Evolutionary conservation across 2,888 invertebrate genomes (phyloP), one percentile per base, ranked within the genome.

Genomic region (Epirrhoe tristata): DNA sequence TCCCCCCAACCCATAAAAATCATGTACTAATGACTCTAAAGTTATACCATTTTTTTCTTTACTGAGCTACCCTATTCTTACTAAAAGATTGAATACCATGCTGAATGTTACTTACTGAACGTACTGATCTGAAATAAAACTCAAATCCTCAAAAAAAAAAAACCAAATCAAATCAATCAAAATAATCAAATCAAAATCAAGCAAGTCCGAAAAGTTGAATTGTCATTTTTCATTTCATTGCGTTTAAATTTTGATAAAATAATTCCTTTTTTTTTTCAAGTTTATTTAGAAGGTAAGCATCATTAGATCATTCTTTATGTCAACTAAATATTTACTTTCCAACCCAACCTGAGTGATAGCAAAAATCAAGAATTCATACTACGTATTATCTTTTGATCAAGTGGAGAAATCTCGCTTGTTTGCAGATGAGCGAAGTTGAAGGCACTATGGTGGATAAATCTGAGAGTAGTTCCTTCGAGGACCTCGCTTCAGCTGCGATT

Each of bases 401-500:
- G 73, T 77, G 70, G 71, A 72, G 73, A 79, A 82, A 81, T 78
- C 78, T 14, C 48, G 74, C 77, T 58, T 79, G 80, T 83, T 87
- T 85, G 67, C 78, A 93, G 93, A 93, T 93, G 93, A 90, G 93
- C 80, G 87, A 92, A 84, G 89, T 83, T 70, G 91, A 88, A 77
- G 85, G 84, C 71, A 86, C 85, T 70, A 81, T 91, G 81, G 88
- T 94, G 67, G 95, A 95, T 79, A 95, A 95, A 79, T 95, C 95
- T 16, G 95, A 95, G 81, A 95, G 94, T 80, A 95, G 95, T 86
- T 95, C 95, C n/a, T 95, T 95, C 72, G 95, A 95, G 81, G 95
- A 95, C 76, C 86, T 95, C 56, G 94, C 95, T 16, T 94, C 95
- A 1, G 93, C 92, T 10, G 95, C 94, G 60, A 67, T 67, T 39